phyloP scores from a whole-genome alignment of 2,113 vertebrate genomes.

The Scalopus aquaticus region DNA sequence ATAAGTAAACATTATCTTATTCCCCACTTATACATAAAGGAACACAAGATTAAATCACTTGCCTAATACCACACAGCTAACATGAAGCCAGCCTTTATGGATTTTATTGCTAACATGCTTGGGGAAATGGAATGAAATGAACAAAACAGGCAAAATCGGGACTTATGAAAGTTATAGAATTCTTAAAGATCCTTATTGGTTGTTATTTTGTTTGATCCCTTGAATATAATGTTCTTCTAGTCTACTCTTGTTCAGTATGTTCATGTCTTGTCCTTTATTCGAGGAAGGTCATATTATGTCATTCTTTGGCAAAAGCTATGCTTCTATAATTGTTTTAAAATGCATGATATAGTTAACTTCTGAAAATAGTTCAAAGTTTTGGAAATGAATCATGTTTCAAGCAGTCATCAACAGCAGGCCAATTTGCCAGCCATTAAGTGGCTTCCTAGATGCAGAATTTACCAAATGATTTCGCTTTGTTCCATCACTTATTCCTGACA shows the following conservation, averaged over 20 bases:
- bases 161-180: background rate
- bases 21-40: background rate
- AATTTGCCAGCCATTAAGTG: constrained; percentile 63
- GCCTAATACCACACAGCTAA: background rate
- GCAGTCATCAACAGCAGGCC: constrained; percentile 52
- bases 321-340: constrained; percentile 61
- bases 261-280: constrained; percentile 8
- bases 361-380: constrained; percentile 70
- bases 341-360: constrained; percentile 66
- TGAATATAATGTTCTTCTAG: background rate
- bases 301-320: constrained; percentile 48
- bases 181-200: background rate
- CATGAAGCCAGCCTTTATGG: background rate
- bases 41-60: background rate
- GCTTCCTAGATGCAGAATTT: constrained; percentile 59
- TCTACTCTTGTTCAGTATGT: constrained; percentile 26
- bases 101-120: background rate
- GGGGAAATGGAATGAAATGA: constrained; percentile 11
- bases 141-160: background rate
- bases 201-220: background rate
- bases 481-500: constrained; percentile 51
- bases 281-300: constrained; percentile 64
- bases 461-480: constrained; percentile 39
- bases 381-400: constrained; percentile 69
- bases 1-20: background rate